Base-by-base conservation (phyloP, 2,888 invertebrate species). In the Dasypolia templi region DNA sequence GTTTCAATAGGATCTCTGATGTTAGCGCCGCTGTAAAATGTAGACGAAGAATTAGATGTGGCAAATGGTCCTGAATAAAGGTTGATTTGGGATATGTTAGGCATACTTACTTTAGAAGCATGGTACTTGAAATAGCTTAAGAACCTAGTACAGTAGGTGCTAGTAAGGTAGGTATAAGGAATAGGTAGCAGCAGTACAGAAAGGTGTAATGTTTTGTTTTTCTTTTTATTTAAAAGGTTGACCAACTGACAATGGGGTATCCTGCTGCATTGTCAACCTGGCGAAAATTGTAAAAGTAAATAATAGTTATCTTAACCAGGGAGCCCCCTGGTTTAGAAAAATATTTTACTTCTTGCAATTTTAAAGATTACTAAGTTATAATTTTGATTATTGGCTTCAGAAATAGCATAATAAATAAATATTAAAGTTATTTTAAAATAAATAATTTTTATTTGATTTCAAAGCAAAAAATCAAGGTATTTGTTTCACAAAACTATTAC, bases 1-100 rank as follows among this genome's bases (percentile, higher is more conserved):
- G 90, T 70, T 91, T 92, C 39, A 90, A 82, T 39, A 96, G 84
- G 7, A 90, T 91, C 63, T 95, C 94, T 7, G 93, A 77, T 70
- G 92, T 91, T 26, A 91, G 79, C 11, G 88, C 79, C 1, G 90
- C 95, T 95, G 90, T 87, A 92, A 78, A 77, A 35, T 19, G 44
- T 65, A 58, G 32, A 7, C 29, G 12, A 6, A 26, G 6, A 75
- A 35, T 55, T 46, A 61, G 19, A 42, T 39, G 17, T 39, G 17
- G 26, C 2, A 17, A 26, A 14, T 11, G 26, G 1, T 19, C 29
- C 17, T 29, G 19, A 71, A 39, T 29, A 44, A 44, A 17, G 0
- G 14, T 19, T 26, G 6, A 44, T 39, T 72, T n/a, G 32, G 12
- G 17, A 42, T 32, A 7, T 11, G 17, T 19, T 9, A 22, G 22